Base-by-base conservation (phyloP, 2,888 invertebrate genomes). In the Napeogenes inachia region DNA sequence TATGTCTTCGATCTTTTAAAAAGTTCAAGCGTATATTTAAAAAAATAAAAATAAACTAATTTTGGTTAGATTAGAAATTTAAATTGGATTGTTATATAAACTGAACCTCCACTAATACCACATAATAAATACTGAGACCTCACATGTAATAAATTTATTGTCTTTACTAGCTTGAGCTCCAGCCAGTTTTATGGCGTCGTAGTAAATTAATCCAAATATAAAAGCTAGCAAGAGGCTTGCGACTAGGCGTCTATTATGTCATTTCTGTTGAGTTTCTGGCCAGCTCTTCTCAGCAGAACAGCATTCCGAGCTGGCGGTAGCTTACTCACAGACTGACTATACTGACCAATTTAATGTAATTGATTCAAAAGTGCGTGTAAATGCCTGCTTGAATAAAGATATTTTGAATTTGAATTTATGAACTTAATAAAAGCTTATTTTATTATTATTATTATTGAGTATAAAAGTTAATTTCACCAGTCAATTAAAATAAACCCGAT, bases 401-500 rank as follows among this genome's bases (percentile, higher is more conserved):
- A 21, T 21, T 21, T 21, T 21, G 21, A 21, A 21, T 21, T 21
- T 21, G 21, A 21, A 21, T 21, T 21, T 1, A 21, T 50, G 8
- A 30, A 50, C 10, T 50, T 30, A 21, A 50, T 50, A 50, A 50
- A 50, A 30, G 21, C 30, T 30, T 47, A 30, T 30, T 30, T 10
- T 50, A 30, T n/a, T 50, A 45, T 21, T 50, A 45, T 21, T 59
- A 54, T 46, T 59, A 45, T 46, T 54, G 35, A 55, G 45, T 59
- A 46, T 54, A 54, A 35, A 59, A 13, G 6, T 35, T 59, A 42
- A 32, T 63, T 56, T 54, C 53, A 32, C n/a, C 57, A 62, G 64
- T 60, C 66, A 66, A 64, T 66, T 63, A 64, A 56, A 66, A 62
- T 63, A 62, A 62, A 64, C 53, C 62, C 58, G 62, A 62, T 60